Conservation (phyloP, 2,888 invertebrate species). For the Hoplodrina ambigua region DNA sequence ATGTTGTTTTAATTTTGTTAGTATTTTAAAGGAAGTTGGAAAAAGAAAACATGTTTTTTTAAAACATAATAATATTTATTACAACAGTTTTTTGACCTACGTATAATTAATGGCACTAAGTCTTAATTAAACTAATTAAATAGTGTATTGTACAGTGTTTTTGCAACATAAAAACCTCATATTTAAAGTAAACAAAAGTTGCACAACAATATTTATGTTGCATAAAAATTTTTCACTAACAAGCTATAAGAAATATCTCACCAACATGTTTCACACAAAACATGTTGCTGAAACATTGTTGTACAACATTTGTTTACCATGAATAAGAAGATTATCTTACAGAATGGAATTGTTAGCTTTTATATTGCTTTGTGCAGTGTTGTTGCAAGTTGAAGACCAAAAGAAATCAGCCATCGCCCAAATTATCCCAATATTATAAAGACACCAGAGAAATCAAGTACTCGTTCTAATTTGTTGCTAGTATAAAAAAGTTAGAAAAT, state of each 20-base stretch:
- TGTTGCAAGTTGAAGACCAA: background rate
- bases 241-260: background rate
- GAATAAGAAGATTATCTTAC: background rate
- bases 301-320: background rate
- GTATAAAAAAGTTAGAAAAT: too few species aligned
- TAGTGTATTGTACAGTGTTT: conserved; percentile 9
- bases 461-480: too few species aligned
- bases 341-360: too few species aligned
- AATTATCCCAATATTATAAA: too few species aligned
- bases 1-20: background rate
- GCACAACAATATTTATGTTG: background rate
- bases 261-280: background rate
- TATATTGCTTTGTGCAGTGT: background rate
- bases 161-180: background rate
- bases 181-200: background rate
- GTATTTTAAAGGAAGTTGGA: too few species aligned
- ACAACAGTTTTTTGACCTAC: conserved; percentile 56
- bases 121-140: conserved; percentile 48
- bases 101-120: conserved; percentile 52
- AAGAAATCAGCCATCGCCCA: too few species aligned
- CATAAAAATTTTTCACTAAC: background rate
- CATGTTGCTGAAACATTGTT: background rate
- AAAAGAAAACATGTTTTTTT: conserved; percentile 19
- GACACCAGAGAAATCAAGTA: too few species aligned
- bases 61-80: conserved; percentile 54